Conservation (phyloP, 2,797 vertebrate genomes). For the Coluber constrictor region DNA sequence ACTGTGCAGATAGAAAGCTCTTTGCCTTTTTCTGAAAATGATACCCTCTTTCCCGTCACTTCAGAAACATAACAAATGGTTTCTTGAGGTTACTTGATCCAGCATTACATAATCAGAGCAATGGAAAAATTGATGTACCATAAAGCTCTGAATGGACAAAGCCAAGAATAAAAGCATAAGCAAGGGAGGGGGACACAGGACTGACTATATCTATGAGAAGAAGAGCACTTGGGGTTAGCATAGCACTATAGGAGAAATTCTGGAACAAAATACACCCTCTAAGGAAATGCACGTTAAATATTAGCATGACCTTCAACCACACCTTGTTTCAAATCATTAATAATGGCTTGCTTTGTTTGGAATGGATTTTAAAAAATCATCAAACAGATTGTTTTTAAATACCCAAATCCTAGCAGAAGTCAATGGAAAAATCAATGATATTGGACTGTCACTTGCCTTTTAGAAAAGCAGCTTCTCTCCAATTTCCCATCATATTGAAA, state of each 20-base stretch:
- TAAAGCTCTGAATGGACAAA: conserved; percentile 17
- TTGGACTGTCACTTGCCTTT: neutral
- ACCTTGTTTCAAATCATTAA: neutral
- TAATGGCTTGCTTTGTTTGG: conserved; percentile 5
- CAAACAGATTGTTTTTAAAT: neutral
- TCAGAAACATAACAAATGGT: neutral
- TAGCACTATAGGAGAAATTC: neutral
- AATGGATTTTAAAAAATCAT: neutral
- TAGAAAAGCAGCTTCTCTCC: neutral
- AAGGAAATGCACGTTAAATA: neutral
- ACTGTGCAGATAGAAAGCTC: neutral
- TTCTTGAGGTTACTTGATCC: conserved; percentile 25
- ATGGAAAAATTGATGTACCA: conserved; percentile 37
- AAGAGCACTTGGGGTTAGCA: neutral
- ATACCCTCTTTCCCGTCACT: conserved; percentile 1
- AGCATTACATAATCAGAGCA: conserved; percentile 29
- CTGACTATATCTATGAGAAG: neutral
- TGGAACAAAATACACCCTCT: neutral
- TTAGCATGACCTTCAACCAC: neutral
- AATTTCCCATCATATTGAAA: neutral
- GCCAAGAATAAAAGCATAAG: conserved; percentile 18
- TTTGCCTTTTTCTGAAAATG: conserved; percentile 7
- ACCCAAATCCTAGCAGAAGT: neutral
- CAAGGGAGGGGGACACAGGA: neutral
- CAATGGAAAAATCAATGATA: conserved; percentile 19